These are phyloP conservation scores for Oreochromis spilurus DNA, from an alignment of 2,113 vertebrate genomes.

Conservation along the genomic window DNA sequence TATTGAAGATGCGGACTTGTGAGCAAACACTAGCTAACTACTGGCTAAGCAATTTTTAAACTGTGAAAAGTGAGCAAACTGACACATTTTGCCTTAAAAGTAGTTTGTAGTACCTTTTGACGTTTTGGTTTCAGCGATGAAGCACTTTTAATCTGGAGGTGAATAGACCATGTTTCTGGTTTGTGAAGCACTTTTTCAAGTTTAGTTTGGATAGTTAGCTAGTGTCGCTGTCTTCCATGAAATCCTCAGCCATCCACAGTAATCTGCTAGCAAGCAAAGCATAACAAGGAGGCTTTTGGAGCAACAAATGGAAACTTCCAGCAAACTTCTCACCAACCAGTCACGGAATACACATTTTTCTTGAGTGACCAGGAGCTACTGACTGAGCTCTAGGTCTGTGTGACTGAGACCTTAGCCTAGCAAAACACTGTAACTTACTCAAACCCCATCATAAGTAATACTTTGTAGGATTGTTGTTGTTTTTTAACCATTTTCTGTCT, in stretches of 20 bases:
- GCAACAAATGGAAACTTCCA: background rate
- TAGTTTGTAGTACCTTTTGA: background rate
- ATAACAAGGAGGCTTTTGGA: background rate
- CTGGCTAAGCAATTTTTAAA: background rate
- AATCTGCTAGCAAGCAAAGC: background rate
- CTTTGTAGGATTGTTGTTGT: background rate
- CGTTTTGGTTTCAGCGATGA: background rate
- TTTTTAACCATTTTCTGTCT: background rate
- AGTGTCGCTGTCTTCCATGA: background rate
- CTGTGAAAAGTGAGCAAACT: background rate
- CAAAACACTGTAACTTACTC: background rate
- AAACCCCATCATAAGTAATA: background rate
- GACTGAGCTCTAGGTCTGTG: background rate
- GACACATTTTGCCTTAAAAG: background rate
- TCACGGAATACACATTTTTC: background rate
- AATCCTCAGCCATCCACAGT: background rate
- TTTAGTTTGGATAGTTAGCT: background rate
- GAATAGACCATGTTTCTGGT: background rate
- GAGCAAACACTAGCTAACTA: background rate
- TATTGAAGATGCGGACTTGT: background rate
- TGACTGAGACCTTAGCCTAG: background rate
- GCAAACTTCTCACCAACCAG: background rate
- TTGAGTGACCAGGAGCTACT: background rate
- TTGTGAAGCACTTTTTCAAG: background rate
- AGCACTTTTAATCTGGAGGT: background rate